Conservation (phyloP, 2,113 vertebrate genomes). For the Willisornis vidua region DNA sequence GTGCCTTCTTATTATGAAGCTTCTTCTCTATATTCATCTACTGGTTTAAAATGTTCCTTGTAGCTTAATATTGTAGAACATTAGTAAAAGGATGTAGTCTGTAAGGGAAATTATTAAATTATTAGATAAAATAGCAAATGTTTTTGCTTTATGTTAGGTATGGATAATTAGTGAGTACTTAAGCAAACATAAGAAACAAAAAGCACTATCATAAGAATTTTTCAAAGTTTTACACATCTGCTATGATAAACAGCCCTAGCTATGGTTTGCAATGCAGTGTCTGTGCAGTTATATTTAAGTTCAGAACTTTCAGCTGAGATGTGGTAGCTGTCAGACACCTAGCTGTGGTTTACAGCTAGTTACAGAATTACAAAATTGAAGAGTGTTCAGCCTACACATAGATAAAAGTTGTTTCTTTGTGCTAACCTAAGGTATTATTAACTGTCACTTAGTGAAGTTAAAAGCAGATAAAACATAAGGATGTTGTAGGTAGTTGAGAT, state of each 20-base stretch:
- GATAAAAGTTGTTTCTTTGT: neutral
- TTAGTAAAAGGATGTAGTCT: neutral
- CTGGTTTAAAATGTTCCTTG: neutral
- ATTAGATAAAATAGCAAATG: neutral
- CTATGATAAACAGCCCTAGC: neutral
- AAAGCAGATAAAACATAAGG: neutral
- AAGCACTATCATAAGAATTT: neutral
- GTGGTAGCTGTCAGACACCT: neutral
- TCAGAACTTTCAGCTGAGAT: neutral
- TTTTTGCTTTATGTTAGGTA: neutral
- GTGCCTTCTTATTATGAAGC: neutral
- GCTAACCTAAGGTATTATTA: neutral
- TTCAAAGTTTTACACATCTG: neutral
- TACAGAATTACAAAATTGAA: neutral
- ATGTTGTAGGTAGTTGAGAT: neutral
- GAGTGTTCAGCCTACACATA: neutral
- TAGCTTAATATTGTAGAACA: neutral
- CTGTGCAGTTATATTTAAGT: neutral
- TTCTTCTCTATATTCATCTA: neutral
- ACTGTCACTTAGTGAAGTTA: neutral
- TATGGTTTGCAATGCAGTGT: neutral
- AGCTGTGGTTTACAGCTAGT: neutral
- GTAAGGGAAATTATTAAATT: neutral
- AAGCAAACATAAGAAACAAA: neutral
- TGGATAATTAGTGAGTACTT: neutral